These are phyloP conservation scores for Drosophila kanapiae DNA, from an alignment of 1,140 invertebrate species.

Conservation along the genomic window DNA sequence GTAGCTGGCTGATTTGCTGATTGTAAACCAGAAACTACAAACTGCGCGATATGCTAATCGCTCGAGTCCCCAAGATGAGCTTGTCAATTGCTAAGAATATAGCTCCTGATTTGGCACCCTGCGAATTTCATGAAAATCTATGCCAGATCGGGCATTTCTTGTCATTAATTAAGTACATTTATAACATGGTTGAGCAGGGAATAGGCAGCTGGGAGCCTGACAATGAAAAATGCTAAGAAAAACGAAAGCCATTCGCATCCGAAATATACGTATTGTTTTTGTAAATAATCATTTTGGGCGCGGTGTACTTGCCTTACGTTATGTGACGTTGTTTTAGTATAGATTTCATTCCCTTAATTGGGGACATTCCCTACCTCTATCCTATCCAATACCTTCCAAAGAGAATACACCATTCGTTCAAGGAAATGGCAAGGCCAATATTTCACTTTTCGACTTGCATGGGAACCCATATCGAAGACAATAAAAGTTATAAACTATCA, in stretches of 20 bases:
- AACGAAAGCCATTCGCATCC: too few species aligned
- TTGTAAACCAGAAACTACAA: constrained; percentile 32
- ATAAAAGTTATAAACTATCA: constrained; percentile 15
- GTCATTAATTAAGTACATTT: not conserved
- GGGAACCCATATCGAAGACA: constrained; percentile 10
- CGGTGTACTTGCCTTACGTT: too few species aligned
- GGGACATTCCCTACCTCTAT: not conserved
- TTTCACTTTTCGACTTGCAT: constrained; percentile 7
- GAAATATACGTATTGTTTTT: not conserved
- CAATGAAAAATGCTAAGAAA: not conserved
- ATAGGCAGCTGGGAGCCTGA: not conserved
- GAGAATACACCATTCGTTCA: not conserved
- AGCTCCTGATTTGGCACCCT: constrained; percentile 49
- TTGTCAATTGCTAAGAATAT: constrained; percentile 52
- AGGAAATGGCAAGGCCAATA: not conserved
- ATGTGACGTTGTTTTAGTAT: not conserved
- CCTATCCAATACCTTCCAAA: not conserved
- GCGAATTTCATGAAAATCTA: constrained; percentile 8
- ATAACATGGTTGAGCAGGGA: not conserved
- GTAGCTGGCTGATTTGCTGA: constrained; percentile 41
- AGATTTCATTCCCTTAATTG: too few species aligned
- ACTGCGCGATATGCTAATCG: constrained; percentile 55
- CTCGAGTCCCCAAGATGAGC: constrained; percentile 3
- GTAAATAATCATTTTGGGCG: not conserved
- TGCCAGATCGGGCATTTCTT: not conserved